phyloP scores from a whole-genome alignment of 2,888 invertebrate species.

The Brassicogethes aeneus region DNA sequence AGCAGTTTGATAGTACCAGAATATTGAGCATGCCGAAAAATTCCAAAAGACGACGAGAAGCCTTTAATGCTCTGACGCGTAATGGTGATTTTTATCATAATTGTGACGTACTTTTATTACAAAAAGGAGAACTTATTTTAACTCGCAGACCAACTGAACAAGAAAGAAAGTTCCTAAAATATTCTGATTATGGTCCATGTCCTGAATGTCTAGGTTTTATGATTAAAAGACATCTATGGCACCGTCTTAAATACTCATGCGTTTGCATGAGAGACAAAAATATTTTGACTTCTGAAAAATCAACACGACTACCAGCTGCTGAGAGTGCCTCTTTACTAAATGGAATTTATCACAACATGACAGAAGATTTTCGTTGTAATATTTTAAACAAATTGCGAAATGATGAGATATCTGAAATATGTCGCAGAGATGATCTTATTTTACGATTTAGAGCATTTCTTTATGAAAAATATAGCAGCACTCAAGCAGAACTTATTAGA shows the following conservation, averaged over 20 bases:
- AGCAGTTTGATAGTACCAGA: slow-evolving; percentile 10
- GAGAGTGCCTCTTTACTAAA: slow-evolving; percentile 10
- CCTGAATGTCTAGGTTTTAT: slow-evolving; percentile 13
- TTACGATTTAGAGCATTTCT: slow-evolving; percentile 12
- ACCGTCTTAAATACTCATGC: slow-evolving; percentile 12
- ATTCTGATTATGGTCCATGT: slow-evolving; percentile 12
- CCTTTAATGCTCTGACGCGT: slow-evolving; percentile 5
- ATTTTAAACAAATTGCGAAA: slow-evolving; percentile 9
- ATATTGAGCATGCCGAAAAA: slow-evolving; percentile 9
- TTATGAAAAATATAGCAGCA: slow-evolving; percentile 13
- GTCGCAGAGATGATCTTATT: slow-evolving; percentile 3
- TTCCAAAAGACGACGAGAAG: slow-evolving; percentile 8
- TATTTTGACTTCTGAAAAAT: no score
- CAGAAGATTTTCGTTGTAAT: slow-evolving; percentile 7
- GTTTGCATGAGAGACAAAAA: no score
- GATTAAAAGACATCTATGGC: slow-evolving; percentile 12
- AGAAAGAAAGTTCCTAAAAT: slow-evolving; percentile 9
- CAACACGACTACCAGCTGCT: slow-evolving; percentile 3
- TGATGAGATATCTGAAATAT: slow-evolving; percentile 8
- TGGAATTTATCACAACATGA: slow-evolving; percentile 8
- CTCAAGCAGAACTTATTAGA: slow-evolving; percentile 11
- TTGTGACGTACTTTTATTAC: slow-evolving; percentile 9
- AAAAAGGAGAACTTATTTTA: slow-evolving; percentile 11
- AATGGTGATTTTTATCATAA: slow-evolving; percentile 13
- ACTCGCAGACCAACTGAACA: slow-evolving; percentile 9